These are phyloP conservation scores for Sinonovacula constricta DNA, from an alignment of 1,140 invertebrate species.

Conservation along the genomic window DNA sequence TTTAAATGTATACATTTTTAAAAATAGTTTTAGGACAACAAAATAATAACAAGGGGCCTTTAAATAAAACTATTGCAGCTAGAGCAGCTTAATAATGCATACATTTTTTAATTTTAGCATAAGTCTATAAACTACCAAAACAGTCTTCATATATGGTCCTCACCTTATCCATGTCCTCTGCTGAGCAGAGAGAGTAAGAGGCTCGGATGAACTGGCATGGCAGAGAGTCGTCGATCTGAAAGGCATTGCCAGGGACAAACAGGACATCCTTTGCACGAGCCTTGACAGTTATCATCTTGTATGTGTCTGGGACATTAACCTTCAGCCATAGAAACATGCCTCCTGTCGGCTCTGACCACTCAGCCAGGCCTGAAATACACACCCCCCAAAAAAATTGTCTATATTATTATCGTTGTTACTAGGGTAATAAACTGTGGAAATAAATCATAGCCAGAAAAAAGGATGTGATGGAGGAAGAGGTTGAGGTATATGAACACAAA, in stretches of 20 bases:
- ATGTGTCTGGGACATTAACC: conserved; percentile 85
- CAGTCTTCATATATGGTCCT: background rate
- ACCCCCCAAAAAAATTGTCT: background rate
- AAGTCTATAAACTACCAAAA: background rate
- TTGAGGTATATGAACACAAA: background rate
- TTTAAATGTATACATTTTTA: background rate
- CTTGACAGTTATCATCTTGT: conserved; percentile 85
- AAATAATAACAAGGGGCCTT: background rate
- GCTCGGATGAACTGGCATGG: conserved; percentile 84
- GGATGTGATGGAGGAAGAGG: background rate
- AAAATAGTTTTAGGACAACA: background rate
- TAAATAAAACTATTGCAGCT: background rate
- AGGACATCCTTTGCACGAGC: conserved; percentile 80
- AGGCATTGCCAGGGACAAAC: conserved; percentile 86
- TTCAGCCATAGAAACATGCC: conserved; percentile 90
- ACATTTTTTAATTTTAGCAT: background rate
- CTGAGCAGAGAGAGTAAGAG: conserved; percentile 84
- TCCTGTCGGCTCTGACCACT: conserved; percentile 84
- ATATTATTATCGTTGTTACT: background rate
- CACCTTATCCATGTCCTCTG: conserved; percentile 84
- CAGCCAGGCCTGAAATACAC: conserved; percentile 81
- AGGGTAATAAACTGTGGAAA: background rate
- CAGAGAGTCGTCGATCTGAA: conserved; percentile 82
- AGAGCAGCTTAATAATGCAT: background rate
- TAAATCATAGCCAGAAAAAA: background rate